A percentile compares a stretch with the other conserved stretches of the same genome.
phyloP scores from a whole-genome alignment of 2,113 vertebrate genomes.

The Aramus guarauna region DNA sequence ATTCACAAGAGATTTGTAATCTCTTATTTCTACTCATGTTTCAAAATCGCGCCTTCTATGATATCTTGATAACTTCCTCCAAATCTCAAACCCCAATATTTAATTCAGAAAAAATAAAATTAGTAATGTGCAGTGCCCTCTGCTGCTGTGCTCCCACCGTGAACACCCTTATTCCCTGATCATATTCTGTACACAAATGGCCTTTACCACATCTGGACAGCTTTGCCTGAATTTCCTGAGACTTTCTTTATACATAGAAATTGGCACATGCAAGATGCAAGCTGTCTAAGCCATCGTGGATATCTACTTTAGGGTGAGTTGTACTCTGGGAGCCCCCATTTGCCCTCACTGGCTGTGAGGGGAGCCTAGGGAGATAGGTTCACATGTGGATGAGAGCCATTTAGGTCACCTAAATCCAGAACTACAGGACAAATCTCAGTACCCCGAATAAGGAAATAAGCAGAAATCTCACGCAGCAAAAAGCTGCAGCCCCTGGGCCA shows the following conservation, averaged over 20 bases:
- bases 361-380: background rate
- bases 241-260: background rate
- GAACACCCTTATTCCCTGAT: background rate
- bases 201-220: background rate
- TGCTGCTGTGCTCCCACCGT: background rate
- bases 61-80: background rate
- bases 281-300: background rate
- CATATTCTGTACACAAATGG: background rate
- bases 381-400: background rate
- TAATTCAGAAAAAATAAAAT: background rate
- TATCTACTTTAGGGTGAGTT: background rate
- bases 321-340: background rate
- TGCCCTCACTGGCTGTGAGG: background rate
- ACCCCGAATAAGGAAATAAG: background rate
- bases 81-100: background rate
- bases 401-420: background rate
- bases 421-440: background rate
- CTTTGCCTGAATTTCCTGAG: background rate
- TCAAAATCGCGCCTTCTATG: rapidly evolving
- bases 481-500: background rate
- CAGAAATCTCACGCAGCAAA: background rate
- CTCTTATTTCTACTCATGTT: background rate
- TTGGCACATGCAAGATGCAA: background rate
- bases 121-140: background rate
- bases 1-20: background rate